Base-by-base conservation (phyloP, 2,113 vertebrate species). In the Pterocles burchelli region DNA sequence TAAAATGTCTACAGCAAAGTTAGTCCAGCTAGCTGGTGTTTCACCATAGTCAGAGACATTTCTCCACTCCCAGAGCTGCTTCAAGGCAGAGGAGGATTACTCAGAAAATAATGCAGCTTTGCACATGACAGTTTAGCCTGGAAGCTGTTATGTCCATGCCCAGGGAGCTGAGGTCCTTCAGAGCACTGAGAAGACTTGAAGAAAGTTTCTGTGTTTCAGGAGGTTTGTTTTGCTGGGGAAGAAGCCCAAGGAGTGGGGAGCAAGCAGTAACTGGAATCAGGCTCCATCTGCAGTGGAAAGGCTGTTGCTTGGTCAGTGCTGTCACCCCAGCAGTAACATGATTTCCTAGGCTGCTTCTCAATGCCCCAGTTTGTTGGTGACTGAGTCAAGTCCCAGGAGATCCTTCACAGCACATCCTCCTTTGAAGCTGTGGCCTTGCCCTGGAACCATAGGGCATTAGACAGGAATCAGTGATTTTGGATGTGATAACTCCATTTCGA, bases 71-170 rank as follows among this genome's bases (percentile, higher is more conserved):
- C 31, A 14, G 13, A 51, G 2, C 33, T 34, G 16, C 52, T 76
- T 76, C 25, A 55, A 31, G 51, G 45, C 21, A 66, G 58, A 49
- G 36, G 28, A 85, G 10, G 9, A 41, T 70, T 59, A 55, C 58
- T 55, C 31, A 45, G 45, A 76, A 81, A 63, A 46, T n/a, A 63
- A 62, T 33, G 59, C 15, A 52, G 8, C 4, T 70, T 70, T 71
- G 13, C 0, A 0, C 0, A 1, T 57, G 54, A 82, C 11, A 49
- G 28, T 38, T 49, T 22, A 67, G 34, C 41, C 28, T 67, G 20
- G 59, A 38, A 66, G 36, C 38, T 0, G 3, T 9, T 52, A 52
- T 9, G 16, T 13, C 52, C 11, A 2, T 31, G 24, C 10, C 9
- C 6, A 31, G 46, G 52, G 61, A 77, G 19, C 8, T 14, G n/a